phyloP scores from a whole-genome alignment of 2,113 vertebrate species.

The Plestiodon gilberti region DNA sequence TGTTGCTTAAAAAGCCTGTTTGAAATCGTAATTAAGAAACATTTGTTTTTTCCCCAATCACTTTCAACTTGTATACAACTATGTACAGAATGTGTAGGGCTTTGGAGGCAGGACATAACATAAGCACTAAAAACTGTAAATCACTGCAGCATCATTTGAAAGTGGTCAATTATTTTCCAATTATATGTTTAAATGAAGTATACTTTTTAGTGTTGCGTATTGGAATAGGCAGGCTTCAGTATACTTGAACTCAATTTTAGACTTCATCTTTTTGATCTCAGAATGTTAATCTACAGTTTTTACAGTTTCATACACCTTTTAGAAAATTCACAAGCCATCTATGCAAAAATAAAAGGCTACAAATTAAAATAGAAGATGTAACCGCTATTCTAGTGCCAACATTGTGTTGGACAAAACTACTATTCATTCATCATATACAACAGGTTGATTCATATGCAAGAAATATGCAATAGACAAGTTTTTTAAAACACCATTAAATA shows the following conservation, averaged over 20 bases:
- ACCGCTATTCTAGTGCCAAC: slow-evolving; percentile 77
- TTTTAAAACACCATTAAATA: slow-evolving; percentile 35
- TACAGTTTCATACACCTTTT: slow-evolving; percentile 76
- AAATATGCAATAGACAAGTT: slow-evolving; percentile 70
- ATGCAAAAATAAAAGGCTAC: slow-evolving; percentile 77
- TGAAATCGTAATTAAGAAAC: slow-evolving; percentile 17
- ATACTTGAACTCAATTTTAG: slow-evolving; percentile 49
- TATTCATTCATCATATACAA: slow-evolving; percentile 76
- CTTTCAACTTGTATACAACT: slow-evolving; percentile 66
- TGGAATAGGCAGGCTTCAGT: slow-evolving; percentile 42
- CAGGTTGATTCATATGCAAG: slow-evolving; percentile 79
- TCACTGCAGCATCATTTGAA: slow-evolving; percentile 62
- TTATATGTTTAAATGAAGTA: slow-evolving; percentile 41
- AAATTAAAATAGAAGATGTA: slow-evolving; percentile 73
- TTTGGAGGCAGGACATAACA: slow-evolving; percentile 57
- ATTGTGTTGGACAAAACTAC: slow-evolving; percentile 73
- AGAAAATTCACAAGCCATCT: slow-evolving; percentile 79
- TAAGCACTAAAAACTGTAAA: slow-evolving; percentile 72
- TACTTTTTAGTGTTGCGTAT: slow-evolving; percentile 52
- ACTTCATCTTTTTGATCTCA: slow-evolving; percentile 34
- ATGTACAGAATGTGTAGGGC: slow-evolving; percentile 67
- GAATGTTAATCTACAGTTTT: slow-evolving; percentile 71
- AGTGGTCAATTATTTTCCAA: slow-evolving; percentile 60
- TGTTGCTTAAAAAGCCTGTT: slow-evolving; percentile 55
- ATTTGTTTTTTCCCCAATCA: slow-evolving; percentile 57